Percentiles rank a stretch among this genome's conserved stretches.
Conservation (phyloP, 1,140 invertebrate species). For the Anastrepha obliqua region DNA sequence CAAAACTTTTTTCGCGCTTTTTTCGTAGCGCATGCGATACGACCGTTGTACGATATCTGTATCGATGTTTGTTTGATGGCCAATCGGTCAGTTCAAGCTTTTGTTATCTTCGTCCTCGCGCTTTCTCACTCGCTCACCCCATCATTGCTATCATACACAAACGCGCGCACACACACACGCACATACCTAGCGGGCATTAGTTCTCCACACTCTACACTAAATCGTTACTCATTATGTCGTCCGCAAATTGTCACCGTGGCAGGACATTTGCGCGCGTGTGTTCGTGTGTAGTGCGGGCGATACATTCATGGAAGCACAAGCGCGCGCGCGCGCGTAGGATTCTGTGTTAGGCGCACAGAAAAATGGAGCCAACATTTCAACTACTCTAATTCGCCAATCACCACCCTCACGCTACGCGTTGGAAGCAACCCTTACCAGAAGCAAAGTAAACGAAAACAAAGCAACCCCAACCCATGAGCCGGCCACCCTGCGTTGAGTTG, state of each 20-base stretch:
- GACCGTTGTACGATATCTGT: no score
- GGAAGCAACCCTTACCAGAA: slow-evolving; percentile 25
- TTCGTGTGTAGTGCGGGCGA: background rate
- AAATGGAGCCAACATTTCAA: slow-evolving; percentile 30
- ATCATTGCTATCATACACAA: background rate
- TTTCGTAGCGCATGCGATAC: background rate
- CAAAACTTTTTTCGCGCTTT: slow-evolving; percentile 39
- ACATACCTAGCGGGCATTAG: background rate
- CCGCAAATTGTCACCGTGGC: background rate
- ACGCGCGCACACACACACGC: background rate
- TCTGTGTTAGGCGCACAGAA: slow-evolving; percentile 38
- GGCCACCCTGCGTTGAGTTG: background rate
- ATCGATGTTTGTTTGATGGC: background rate
- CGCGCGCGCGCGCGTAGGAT: background rate
- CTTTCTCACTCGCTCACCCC: background rate
- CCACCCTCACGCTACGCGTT: background rate
- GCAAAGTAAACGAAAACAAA: background rate
- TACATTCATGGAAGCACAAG: background rate
- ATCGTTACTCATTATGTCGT: slow-evolving; percentile 16
- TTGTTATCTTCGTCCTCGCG: background rate
- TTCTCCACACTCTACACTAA: background rate
- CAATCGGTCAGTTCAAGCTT: slow-evolving; percentile 8
- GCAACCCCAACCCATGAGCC: background rate
- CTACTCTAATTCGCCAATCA: slow-evolving; percentile 20
- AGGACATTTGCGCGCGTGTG: slow-evolving; percentile 4